Conservation (phyloP, 2,888 invertebrate genomes). For the Plagodis dolabraria region DNA sequence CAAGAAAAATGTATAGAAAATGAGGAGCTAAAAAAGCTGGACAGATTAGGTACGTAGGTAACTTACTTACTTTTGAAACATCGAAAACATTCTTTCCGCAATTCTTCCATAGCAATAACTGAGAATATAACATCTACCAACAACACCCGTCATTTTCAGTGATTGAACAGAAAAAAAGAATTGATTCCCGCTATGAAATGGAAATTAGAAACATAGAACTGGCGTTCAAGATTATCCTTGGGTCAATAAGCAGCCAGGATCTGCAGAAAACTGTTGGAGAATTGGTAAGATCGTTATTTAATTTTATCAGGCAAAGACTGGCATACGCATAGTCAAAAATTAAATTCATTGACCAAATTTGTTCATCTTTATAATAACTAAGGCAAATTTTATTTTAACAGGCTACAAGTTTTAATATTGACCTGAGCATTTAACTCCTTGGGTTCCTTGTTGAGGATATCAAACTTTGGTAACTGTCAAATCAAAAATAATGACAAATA, state of each 20-base stretch:
- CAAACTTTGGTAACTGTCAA: no score
- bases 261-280: conserved; percentile 71
- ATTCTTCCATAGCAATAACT: background rate
- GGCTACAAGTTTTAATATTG: no score
- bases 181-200: conserved; percentile 59
- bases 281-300: conserved; percentile 67
- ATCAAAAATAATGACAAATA: no score
- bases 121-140: background rate
- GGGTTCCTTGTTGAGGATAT: no score
- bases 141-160: conserved; percentile 51
- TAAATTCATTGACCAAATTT: no score
- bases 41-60: conserved; percentile 60
- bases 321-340: no score
- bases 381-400: no score
- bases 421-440: no score
- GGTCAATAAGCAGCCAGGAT: conserved; percentile 54
- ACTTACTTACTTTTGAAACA: background rate
- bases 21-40: conserved; percentile 61
- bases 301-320: no score
- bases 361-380: no score
- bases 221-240: conserved; percentile 66
- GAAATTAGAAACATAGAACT: conserved; percentile 64
- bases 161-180: conserved; percentile 60
- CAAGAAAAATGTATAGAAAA: conserved; percentile 60
- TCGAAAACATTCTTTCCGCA: background rate